These are phyloP conservation scores for Smutsia temminckii DNA, from an alignment of 2,797 vertebrate species.

Conservation along the genomic window DNA sequence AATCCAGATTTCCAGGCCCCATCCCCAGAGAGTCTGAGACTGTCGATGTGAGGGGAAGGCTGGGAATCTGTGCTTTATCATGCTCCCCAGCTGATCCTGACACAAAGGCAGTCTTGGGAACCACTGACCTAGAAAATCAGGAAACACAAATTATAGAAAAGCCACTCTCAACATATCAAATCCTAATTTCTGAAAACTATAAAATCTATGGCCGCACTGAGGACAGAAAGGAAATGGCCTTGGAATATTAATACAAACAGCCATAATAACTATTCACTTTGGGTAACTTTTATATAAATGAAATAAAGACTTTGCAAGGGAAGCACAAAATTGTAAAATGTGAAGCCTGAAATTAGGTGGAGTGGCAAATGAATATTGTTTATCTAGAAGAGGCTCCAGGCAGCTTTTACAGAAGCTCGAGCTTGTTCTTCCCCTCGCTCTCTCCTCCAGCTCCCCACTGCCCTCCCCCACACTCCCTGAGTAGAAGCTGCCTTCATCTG, in stretches of 20 bases:
- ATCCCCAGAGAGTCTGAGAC: not conserved
- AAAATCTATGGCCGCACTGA: conserved; percentile 47
- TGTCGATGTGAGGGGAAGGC: not conserved
- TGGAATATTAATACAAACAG: conserved; percentile 60
- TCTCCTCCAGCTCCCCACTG: not conserved
- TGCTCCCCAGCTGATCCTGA: not conserved
- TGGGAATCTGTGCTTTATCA: not conserved
- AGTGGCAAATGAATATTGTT: conserved; percentile 63
- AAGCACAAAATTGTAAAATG: conserved; percentile 70
- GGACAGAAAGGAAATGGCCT: conserved; percentile 62
- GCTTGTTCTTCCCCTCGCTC: not conserved
- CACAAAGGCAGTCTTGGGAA: not conserved
- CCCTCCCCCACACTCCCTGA: not conserved
- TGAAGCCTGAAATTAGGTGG: conserved; percentile 66
- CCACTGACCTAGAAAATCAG: conserved; percentile 37
- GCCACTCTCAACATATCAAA: conserved; percentile 60
- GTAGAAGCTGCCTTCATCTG: conserved; percentile 19
- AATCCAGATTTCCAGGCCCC: not conserved
- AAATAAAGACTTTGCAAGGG: conserved; percentile 42
- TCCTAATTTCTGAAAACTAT: conserved; percentile 66
- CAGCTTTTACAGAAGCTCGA: not conserved
- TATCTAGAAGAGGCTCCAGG: conserved; percentile 39
- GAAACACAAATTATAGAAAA: conserved; percentile 36
- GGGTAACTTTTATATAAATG: conserved; percentile 72
- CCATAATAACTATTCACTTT: conserved; percentile 46